phyloP scores from a whole-genome alignment of 2,113 vertebrate genomes.

The Cairina moschata region DNA sequence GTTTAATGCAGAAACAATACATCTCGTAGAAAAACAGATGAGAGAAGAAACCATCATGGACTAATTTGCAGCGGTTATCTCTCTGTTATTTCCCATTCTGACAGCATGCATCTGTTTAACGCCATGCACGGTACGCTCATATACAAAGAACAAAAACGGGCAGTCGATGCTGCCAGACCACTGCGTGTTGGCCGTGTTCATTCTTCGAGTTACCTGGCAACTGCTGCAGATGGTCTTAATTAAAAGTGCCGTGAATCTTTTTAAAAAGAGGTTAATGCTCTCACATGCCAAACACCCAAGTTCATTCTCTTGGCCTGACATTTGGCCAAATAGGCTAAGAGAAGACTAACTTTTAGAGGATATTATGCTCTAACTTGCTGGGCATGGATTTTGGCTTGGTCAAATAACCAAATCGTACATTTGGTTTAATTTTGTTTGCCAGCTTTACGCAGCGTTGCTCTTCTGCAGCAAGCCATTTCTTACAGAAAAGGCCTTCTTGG shows the following conservation, averaged over 20 bases:
- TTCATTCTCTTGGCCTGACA: background rate
- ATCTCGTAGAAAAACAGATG: background rate
- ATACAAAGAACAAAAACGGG: background rate
- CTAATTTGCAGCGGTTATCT: background rate
- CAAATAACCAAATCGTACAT: background rate
- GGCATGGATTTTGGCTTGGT: background rate
- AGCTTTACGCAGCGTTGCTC: background rate
- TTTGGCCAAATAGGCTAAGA: background rate
- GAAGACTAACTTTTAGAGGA: background rate
- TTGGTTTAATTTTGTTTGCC: background rate
- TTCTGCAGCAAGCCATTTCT: background rate
- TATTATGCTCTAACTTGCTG: background rate
- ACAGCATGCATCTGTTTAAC: background rate
- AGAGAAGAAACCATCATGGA: background rate
- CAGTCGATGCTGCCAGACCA: background rate
- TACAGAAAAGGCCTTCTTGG: background rate
- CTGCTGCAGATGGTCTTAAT: background rate
- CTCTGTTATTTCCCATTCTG: background rate
- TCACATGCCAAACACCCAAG: background rate
- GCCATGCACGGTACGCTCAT: background rate
- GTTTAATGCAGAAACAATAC: background rate
- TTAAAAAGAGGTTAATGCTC: background rate
- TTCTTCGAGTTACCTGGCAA: background rate
- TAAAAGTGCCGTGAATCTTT: background rate
- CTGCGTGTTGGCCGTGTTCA: background rate